These are phyloP conservation scores for Polypedilum pembai DNA, from an alignment of 1,140 invertebrate species.

Conservation along the genomic window DNA sequence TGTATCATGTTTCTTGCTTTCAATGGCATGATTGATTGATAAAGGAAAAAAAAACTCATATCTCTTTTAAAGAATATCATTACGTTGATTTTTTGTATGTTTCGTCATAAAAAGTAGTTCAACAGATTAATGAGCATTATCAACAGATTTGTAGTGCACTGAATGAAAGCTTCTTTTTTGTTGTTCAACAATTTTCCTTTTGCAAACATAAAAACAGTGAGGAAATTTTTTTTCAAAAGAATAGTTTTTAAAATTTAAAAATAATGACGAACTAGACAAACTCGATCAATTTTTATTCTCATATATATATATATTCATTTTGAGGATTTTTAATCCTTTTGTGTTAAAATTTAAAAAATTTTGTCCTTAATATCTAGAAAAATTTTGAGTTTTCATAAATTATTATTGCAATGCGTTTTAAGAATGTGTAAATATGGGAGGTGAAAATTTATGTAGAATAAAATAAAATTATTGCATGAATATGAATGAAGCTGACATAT, in stretches of 20 bases:
- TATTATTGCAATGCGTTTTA: no score
- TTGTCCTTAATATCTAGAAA: no score
- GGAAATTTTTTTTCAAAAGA: no score
- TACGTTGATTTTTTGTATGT: background rate
- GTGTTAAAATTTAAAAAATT: no score
- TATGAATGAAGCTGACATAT: background rate
- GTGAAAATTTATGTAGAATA: background rate
- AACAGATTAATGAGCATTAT: constrained; percentile 18
- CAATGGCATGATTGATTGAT: constrained; percentile 17
- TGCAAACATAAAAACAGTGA: background rate
- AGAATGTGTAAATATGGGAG: background rate
- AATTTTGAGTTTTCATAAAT: no score
- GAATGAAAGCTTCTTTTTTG: background rate
- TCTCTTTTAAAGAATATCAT: constrained; percentile 9
- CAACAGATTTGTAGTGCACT: background rate
- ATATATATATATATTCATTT: no score
- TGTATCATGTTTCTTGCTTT: constrained; percentile 7
- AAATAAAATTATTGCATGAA: background rate
- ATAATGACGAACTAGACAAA: no score
- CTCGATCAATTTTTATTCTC: no score
- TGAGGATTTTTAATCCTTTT: no score
- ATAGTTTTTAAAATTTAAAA: no score
- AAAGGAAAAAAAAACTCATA: background rate
- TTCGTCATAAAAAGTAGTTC: background rate
- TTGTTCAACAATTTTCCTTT: background rate